Evolutionary conservation across 2,113 vertebrate species (phyloP).

Genomic region (Puma concolor): DNA sequence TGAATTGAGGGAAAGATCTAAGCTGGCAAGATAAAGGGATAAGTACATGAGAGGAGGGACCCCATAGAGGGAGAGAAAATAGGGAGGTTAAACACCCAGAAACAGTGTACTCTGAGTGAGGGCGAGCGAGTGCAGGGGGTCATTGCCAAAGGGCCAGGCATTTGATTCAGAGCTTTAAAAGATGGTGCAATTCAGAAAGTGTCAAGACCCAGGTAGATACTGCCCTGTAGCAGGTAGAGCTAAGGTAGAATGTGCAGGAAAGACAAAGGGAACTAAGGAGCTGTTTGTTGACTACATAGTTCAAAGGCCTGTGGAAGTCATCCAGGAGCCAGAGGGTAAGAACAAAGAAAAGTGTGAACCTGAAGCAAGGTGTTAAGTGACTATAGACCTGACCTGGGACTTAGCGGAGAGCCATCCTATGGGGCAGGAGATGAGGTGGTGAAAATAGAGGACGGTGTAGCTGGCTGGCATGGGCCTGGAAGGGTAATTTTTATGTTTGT

Average conservation of each 20-base stretch:
- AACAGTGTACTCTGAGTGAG: background rate
- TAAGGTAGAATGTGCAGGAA: too few relatives aligned
- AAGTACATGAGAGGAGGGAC: background rate
- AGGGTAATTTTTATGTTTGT: background rate
- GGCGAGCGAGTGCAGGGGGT: background rate
- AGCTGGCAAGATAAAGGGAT: background rate
- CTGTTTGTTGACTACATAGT: background rate
- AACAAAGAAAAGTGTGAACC: background rate
- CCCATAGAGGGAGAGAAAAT: background rate
- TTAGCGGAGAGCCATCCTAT: background rate
- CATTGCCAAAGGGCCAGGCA: background rate
- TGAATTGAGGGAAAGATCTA: background rate
- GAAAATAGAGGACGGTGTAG: background rate
- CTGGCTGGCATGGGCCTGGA: background rate
- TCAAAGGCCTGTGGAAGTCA: background rate
- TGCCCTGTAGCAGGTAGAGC: background rate
- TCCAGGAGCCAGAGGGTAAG: background rate
- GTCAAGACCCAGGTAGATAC: background rate
- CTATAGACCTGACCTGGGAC: too few relatives aligned
- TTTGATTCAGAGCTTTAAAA: background rate
- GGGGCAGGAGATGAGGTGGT: fast-evolving
- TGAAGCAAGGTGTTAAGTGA: background rate
- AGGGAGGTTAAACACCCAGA: background rate
- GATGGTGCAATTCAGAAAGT: background rate
- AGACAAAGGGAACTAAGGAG: background rate